Conservation (phyloP, 2,888 invertebrate species). For the Lacanobia wlatinum region DNA sequence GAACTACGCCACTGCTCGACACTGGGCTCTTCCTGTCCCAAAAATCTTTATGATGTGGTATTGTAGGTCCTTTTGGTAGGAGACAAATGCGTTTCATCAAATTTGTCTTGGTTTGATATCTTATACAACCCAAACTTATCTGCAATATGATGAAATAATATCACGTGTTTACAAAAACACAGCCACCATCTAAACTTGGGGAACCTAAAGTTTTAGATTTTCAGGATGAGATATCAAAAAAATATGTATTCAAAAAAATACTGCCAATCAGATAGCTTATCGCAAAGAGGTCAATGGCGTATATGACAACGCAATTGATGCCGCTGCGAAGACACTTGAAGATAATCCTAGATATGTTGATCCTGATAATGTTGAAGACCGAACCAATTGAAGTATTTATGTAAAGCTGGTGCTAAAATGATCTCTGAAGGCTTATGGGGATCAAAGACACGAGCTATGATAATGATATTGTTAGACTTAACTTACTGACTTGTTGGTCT, state of each 20-base stretch:
- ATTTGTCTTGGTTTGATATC: too few species aligned
- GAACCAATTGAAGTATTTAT: constrained; percentile 21
- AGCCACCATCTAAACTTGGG: too few species aligned
- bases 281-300: constrained; percentile 32
- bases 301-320: constrained; percentile 1
- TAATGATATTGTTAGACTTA: neutral
- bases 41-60: too few species aligned
- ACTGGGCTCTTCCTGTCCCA: too few species aligned
- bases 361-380: constrained; percentile 13
- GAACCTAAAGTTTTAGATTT: neutral
- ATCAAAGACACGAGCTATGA: constrained; percentile 20
- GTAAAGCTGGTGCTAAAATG: constrained; percentile 34
- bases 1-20: too few species aligned
- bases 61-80: too few species aligned
- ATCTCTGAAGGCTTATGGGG: constrained; percentile 3
- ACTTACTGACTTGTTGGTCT: neutral
- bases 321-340: constrained; percentile 23
- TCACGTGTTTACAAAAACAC: too few species aligned
- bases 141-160: neutral
- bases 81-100: too few species aligned
- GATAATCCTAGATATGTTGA: constrained; percentile 18
- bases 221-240: neutral
- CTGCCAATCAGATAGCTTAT: constrained; percentile 28
- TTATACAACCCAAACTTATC: neutral
- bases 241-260: constrained; percentile 8